phyloP scores from a whole-genome alignment of 1,140 invertebrate genomes.

The Ceratosolen solmsi region DNA sequence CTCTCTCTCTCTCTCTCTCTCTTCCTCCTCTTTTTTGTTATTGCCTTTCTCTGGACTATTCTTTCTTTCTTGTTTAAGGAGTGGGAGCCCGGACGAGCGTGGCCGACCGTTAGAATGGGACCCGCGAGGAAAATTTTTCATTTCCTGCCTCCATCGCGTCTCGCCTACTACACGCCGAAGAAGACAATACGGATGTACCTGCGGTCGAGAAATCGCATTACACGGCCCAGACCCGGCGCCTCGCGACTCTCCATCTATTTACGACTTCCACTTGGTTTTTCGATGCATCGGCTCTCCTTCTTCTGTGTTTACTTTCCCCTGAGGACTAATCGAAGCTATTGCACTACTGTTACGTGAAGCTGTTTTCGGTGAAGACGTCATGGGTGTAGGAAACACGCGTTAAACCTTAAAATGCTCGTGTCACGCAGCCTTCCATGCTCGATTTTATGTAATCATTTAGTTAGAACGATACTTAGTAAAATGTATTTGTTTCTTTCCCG shows the following conservation, averaged over 20 bases:
- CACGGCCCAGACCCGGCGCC: neutral
- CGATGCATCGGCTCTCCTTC: neutral
- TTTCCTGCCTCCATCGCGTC: conserved; percentile 38
- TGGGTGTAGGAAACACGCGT: conserved; percentile 3
- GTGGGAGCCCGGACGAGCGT: neutral
- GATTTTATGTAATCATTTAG: too few species aligned
- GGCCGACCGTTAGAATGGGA: neutral
- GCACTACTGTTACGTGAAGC: conserved; percentile 10
- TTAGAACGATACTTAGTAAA: too few species aligned
- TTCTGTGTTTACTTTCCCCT: conserved; percentile 31
- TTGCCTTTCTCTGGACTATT: neutral
- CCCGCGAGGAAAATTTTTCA: conserved; percentile 39
- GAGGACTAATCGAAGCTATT: neutral
- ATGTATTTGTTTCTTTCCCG: too few species aligned
- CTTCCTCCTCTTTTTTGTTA: neutral
- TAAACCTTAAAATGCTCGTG: conserved; percentile 2
- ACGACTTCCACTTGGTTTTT: neutral
- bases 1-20: neutral
- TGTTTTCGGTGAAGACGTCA: conserved; percentile 22
- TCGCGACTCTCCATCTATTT: conserved; percentile 1
- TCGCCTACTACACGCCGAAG: neutral
- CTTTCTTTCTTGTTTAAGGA: neutral
- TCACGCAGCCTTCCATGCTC: neutral
- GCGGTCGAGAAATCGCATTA: conserved; percentile 39
- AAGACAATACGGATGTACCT: conserved; percentile 36